These are phyloP conservation scores for Apodemia hepburni DNA, from an alignment of 2,888 invertebrate species.

Conservation along the genomic window DNA sequence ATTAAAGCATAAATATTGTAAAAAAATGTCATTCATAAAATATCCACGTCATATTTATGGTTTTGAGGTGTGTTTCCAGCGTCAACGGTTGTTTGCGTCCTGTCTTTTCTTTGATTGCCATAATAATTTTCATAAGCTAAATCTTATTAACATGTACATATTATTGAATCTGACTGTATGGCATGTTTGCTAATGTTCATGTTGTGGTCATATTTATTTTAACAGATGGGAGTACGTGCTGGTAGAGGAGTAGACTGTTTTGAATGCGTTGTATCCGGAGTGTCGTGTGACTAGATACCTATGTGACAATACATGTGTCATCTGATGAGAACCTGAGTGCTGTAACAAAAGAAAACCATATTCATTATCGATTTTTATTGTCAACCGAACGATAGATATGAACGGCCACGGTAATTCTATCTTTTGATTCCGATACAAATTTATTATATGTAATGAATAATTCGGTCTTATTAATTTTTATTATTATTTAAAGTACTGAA, in stretches of 20 bases:
- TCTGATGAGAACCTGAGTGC: conserved; percentile 42
- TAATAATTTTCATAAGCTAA: background rate
- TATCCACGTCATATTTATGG: background rate
- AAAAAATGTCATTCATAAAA: background rate
- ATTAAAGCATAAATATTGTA: background rate
- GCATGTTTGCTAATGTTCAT: conserved; percentile 8
- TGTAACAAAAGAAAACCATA: conserved; percentile 23
- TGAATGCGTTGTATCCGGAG: conserved; percentile 50
- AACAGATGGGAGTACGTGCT: conserved; percentile 45
- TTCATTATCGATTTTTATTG: conserved; percentile 10
- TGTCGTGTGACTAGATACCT: conserved; percentile 38
- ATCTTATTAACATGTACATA: background rate
- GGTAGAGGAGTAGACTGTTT: conserved; percentile 45
- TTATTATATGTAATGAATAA: background rate
- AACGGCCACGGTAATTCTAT: conserved; percentile 10
- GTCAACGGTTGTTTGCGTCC: background rate
- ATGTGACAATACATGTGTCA: conserved; percentile 36
- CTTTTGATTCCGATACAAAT: background rate
- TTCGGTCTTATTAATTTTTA: background rate
- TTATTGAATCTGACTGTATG: background rate
- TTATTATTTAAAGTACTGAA: background rate
- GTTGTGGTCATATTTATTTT: conserved; percentile 15
- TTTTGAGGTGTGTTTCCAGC: background rate
- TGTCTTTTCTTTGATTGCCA: background rate
- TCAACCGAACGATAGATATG: conserved; percentile 11